Evolutionary conservation across 2,797 vertebrate genomes (phyloP).

Genomic region (Oreochromis mossambicus): DNA sequence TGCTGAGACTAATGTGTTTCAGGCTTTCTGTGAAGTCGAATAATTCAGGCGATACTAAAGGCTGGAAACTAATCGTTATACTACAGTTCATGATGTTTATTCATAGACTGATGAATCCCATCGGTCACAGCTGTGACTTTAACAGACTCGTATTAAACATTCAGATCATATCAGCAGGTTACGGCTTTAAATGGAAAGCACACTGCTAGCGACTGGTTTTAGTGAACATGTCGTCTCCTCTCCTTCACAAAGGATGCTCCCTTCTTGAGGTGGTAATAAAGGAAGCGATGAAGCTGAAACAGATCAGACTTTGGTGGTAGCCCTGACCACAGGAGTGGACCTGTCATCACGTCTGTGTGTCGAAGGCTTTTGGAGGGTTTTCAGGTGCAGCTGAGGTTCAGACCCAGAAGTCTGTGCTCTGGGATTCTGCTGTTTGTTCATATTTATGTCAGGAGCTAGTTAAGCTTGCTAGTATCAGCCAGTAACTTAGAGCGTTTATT

Average conservation of each 20-base stretch:
- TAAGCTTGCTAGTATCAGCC: neutral
- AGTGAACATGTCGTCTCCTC: neutral
- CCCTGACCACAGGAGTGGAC: neutral
- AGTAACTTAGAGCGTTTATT: fast-evolving
- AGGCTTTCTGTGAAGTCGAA: neutral
- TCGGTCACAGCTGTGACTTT: neutral
- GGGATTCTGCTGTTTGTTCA: neutral
- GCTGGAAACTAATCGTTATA: neutral
- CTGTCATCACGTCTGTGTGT: neutral
- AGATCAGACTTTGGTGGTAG: neutral
- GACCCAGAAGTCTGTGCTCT: fast-evolving
- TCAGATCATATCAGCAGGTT: neutral
- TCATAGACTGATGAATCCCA: neutral
- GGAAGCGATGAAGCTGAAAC: neutral
- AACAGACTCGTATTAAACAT: neutral
- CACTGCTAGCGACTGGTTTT: neutral
- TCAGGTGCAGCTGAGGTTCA: neutral
- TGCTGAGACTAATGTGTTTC: fast-evolving
- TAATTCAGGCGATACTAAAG: neutral
- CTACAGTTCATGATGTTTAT: neutral
- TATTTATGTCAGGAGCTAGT: neutral
- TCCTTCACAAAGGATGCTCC: neutral
- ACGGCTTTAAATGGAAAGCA: neutral
- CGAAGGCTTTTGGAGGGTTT: neutral
- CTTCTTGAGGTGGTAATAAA: neutral